A percentile compares a stretch with the other conserved stretches of the same genome.
Conservation (phyloP, 1,140 invertebrate genomes). For the Elysia chlorotica region DNA sequence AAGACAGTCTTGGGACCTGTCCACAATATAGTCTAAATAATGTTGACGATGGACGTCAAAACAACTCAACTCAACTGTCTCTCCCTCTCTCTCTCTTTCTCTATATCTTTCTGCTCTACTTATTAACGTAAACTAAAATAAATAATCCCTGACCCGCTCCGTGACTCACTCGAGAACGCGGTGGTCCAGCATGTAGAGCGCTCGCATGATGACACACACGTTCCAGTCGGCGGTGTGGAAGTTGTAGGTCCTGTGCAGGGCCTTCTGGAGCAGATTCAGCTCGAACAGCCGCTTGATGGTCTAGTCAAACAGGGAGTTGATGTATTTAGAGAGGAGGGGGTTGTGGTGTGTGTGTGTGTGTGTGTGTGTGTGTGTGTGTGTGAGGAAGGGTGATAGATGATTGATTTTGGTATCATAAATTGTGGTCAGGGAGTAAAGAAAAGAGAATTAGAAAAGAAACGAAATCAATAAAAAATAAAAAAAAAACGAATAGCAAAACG, state of each 20-base stretch:
- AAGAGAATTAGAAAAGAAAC: too few species aligned
- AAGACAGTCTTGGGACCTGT: not conserved
- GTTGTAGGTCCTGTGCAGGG: conserved; percentile 48
- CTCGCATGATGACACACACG: conserved; percentile 37
- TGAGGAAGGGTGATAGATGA: too few species aligned
- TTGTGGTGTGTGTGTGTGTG: too few species aligned
- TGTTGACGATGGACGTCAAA: not conserved
- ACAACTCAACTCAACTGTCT: not conserved
- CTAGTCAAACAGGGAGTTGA: too few species aligned
- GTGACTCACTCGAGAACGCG: conserved; percentile 38
- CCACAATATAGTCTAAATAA: not conserved
- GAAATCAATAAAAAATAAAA: too few species aligned
- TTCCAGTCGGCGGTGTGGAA: conserved; percentile 56
- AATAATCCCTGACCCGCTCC: too few species aligned
- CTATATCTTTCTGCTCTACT: not conserved
- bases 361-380: too few species aligned
- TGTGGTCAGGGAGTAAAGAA: too few species aligned
- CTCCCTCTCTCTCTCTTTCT: not conserved
- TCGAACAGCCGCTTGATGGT: conserved; percentile 42
- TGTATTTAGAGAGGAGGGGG: too few species aligned
- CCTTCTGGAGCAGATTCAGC: conserved; percentile 38
- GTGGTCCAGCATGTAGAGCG: conserved; percentile 34
- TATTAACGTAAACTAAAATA: not conserved
- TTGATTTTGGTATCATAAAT: too few species aligned
- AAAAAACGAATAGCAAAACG: too few species aligned